Evolutionary conservation across 1,140 invertebrate genomes (phyloP), one percentile per base, ranked within the genome.

Genomic region (Drosophila pseudoananassae): DNA sequence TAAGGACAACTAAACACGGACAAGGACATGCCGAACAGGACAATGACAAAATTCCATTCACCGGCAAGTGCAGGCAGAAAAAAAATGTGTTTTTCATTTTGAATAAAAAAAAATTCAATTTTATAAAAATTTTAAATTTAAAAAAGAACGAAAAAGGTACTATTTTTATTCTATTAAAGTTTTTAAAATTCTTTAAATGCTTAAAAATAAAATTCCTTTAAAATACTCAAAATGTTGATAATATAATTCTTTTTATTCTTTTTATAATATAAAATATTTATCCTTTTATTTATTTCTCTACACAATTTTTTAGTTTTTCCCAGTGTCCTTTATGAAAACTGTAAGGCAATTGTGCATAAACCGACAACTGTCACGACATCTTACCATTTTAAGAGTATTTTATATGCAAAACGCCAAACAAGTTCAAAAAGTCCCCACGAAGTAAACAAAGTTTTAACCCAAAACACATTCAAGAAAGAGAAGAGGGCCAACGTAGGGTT

Each of bases 261-360:
- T n/a, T n/a, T n/a, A n/a, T n/a, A n/a, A n/a, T n/a, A n/a, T n/a
- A n/a, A n/a, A n/a, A n/a, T n/a, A n/a, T n/a, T n/a, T n/a, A n/a
- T n/a, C n/a, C n/a, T n/a, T n/a, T n/a, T n/a, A n/a, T n/a, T n/a
- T n/a, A n/a, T n/a, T n/a, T n/a, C n/a, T n/a, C n/a, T n/a, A n/a
- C n/a, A n/a, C n/a, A n/a, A n/a, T n/a, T n/a, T n/a, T n/a, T n/a
- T n/a, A n/a, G n/a, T n/a, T 43, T 43, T 9, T 43, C 3, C 1
- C 40, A 43, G 40, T 43, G 40, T 14, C 40, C 87, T 87, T 85
- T 87, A 87, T 85, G 82, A 87, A 87, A 85, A 76, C 77, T 82
- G 87, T 76, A 82, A 40, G 63, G 27, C 65, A 69, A 69, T 69
- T 61, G 59, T 77, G 47, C 33, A 56, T 54, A 74, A 74, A 74